Conservation (phyloP, 1,140 invertebrate species). For the Mactra quadrangularis region DNA sequence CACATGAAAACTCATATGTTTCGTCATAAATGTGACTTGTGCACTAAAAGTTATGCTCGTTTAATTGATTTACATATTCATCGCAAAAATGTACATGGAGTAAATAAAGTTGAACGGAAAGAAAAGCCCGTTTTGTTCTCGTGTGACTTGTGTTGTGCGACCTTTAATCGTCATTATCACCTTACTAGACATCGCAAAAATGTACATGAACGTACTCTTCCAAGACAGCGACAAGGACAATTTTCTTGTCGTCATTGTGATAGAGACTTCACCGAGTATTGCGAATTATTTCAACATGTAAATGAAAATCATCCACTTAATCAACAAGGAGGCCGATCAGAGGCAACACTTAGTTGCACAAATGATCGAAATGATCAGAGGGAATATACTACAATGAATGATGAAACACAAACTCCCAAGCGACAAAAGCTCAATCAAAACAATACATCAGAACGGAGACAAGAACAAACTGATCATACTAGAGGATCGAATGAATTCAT, state of each 20-base stretch:
- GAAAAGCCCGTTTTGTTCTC: neutral
- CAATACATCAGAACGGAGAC: neutral
- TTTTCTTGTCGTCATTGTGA: constrained; percentile 33
- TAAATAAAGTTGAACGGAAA: constrained; percentile 10
- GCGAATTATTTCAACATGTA: constrained; percentile 23
- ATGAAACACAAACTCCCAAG: neutral
- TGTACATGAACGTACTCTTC: constrained; percentile 18
- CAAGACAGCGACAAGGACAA: neutral
- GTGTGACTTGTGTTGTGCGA: neutral
- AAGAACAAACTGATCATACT: neutral
- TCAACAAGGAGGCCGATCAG: constrained; percentile 34
- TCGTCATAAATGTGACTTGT: too few species aligned
- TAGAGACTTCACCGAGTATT: constrained; percentile 10
- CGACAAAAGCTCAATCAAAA: neutral
- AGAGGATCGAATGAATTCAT: neutral
- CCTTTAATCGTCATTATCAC: constrained; percentile 4
- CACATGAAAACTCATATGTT: too few species aligned
- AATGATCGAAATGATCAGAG: too few species aligned
- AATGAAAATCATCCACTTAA: constrained; percentile 34
- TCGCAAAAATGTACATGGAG: constrained; percentile 26
- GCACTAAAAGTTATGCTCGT: too few species aligned
- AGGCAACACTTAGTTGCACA: neutral
- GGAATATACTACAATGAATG: neutral
- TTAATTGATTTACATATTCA: constrained; percentile 6
- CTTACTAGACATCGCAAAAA: neutral